These are phyloP conservation scores for Magallana nippona DNA, from an alignment of 2,888 invertebrate species.

Conservation along the genomic window DNA sequence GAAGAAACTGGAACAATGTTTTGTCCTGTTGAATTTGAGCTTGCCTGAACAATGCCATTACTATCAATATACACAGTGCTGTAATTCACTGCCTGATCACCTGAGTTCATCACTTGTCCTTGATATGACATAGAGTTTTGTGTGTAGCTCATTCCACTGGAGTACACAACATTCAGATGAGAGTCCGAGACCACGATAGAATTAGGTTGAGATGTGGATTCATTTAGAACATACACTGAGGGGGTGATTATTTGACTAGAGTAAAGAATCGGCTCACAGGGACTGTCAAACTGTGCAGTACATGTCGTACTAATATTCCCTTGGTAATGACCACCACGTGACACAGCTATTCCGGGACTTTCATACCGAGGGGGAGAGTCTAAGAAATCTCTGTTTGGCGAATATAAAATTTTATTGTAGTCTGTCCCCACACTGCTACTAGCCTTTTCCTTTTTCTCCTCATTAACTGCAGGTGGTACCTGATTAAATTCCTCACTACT, in stretches of 20 bases:
- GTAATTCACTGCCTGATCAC: background rate
- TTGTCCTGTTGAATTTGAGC: background rate
- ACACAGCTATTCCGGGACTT: background rate
- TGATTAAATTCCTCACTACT: background rate
- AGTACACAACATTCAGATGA: background rate
- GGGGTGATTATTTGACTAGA: constrained; percentile 17
- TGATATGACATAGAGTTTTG: background rate
- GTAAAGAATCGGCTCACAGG: background rate
- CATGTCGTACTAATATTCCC: background rate
- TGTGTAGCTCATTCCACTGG: background rate
- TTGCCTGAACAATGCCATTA: constrained; percentile 11
- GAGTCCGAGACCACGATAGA: background rate
- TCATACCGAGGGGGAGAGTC: constrained; percentile 10
- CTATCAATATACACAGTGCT: constrained; percentile 3
- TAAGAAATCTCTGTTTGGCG: constrained; percentile 29
- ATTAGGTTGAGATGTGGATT: background rate
- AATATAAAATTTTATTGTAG: constrained; percentile 35
- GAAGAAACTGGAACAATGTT: background rate
- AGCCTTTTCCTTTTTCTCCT: background rate
- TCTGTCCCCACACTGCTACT: background rate
- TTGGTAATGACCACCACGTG: background rate
- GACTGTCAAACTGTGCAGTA: background rate
- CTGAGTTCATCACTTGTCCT: background rate
- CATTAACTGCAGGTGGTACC: background rate
- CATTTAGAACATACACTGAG: background rate